phyloP scores from a whole-genome alignment of 1,140 invertebrate species.

The Chironomus striatipennis region DNA sequence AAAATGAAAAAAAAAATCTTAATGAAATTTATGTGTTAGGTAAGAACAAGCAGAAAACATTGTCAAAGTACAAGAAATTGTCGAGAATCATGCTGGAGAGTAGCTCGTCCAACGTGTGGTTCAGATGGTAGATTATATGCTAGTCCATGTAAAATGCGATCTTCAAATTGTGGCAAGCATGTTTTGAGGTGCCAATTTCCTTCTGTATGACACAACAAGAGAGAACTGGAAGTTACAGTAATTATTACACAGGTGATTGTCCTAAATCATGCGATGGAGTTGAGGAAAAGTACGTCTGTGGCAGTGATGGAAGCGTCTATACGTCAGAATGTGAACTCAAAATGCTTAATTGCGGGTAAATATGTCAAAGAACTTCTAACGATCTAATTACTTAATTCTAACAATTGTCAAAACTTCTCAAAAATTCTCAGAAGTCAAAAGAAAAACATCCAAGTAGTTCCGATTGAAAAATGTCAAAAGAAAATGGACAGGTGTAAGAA shows the following conservation, averaged over 20 bases:
- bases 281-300: constrained; percentile 65
- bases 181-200: constrained; percentile 82
- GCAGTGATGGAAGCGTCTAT: constrained; percentile 80
- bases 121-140: constrained; percentile 85
- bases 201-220: constrained; percentile 77
- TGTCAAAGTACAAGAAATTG: constrained; percentile 88
- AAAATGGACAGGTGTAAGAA: constrained; percentile 57
- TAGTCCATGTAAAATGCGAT: constrained; percentile 86
- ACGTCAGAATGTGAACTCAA: constrained; percentile 82
- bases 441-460: constrained; percentile 57
- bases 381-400: too few species aligned
- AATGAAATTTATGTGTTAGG: constrained; percentile 28
- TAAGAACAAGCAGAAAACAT: constrained; percentile 75
- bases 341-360: constrained; percentile 82
- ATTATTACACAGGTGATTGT: constrained; percentile 43
- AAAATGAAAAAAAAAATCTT: too few species aligned
- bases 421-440: constrained; percentile 31
- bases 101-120: constrained; percentile 81
- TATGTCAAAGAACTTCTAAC: background rate
- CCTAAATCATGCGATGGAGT: constrained; percentile 59
- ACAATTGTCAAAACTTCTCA: background rate
- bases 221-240: constrained; percentile 45
- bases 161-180: constrained; percentile 85
- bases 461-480: constrained; percentile 64
- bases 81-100: constrained; percentile 80